phyloP scores from a whole-genome alignment of 2,888 invertebrate species.

The Mactromeris polynyma region DNA sequence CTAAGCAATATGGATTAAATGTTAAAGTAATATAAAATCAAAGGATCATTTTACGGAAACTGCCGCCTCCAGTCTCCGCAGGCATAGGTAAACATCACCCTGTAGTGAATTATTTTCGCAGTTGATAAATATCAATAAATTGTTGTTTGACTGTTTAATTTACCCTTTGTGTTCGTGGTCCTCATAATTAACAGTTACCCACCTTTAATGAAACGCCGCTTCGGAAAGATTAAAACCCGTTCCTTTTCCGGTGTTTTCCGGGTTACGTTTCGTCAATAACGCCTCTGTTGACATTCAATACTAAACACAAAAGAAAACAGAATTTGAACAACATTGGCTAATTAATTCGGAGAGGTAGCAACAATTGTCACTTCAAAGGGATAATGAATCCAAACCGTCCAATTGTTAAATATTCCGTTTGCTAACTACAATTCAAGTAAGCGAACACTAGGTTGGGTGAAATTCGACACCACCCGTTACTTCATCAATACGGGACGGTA shows the following conservation, averaged over 20 bases:
- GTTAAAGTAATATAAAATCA: background rate
- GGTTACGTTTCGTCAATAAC: constrained; percentile 16
- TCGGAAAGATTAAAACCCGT: background rate
- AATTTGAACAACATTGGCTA: background rate
- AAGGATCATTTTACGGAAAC: background rate
- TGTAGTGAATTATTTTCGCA: background rate
- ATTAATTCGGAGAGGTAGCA: background rate
- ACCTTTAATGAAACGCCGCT: constrained; percentile 13
- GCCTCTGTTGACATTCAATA: constrained; percentile 5
- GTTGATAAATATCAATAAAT: constrained; percentile 1
- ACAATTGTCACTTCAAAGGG: constrained; percentile 10
- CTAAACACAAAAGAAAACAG: background rate
- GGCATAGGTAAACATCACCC: background rate
- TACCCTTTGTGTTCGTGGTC: background rate
- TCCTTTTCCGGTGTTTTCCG: constrained; percentile 18
- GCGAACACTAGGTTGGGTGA: background rate
- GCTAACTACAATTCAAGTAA: background rate
- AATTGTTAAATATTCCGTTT: background rate
- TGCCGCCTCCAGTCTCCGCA: background rate
- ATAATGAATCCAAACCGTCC: background rate
- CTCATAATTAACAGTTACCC: background rate
- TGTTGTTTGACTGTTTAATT: background rate
- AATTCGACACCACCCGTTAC: background rate
- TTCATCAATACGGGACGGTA: constrained; percentile 7
- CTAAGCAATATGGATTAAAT: background rate